Conservation (phyloP, 2,797 vertebrate species). For the Danio jaintianensis region DNA sequence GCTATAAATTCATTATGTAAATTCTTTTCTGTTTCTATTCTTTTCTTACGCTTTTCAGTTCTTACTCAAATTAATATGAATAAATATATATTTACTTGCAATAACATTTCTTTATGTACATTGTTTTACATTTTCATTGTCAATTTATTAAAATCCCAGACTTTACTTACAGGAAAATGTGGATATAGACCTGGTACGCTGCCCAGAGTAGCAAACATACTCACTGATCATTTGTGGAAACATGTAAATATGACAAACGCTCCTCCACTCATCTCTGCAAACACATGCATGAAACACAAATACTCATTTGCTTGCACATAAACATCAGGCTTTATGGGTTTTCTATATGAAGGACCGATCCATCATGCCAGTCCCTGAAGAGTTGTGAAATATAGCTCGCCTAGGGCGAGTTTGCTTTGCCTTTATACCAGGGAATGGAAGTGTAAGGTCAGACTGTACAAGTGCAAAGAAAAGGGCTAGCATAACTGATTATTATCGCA, state of each 20-base stretch:
- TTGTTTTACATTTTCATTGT: too few relatives aligned
- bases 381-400: constrained; percentile 48
- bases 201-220: not conserved
- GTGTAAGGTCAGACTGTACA: constrained; percentile 55
- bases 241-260: constrained; percentile 14
- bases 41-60: too few relatives aligned
- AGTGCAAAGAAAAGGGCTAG: constrained; percentile 49
- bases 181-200: not conserved
- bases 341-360: constrained; percentile 53
- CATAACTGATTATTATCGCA: constrained; percentile 33
- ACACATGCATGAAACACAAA: constrained; percentile 48
- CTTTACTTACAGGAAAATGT: not conserved
- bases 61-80: too few relatives aligned
- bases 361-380: constrained; percentile 57
- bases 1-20: too few relatives aligned
- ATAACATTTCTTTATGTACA: too few relatives aligned
- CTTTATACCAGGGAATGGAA: constrained; percentile 37
- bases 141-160: not conserved
- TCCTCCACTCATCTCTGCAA: constrained; percentile 15
- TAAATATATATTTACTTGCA: too few relatives aligned
- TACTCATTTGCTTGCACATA: constrained; percentile 40
- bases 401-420: constrained; percentile 51
- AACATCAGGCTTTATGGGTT: constrained; percentile 48
- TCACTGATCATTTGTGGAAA: not conserved
- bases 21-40: too few relatives aligned